These are phyloP conservation scores for Pardalotus punctatus DNA, from an alignment of 2,113 vertebrate genomes.

Conservation along the genomic window DNA sequence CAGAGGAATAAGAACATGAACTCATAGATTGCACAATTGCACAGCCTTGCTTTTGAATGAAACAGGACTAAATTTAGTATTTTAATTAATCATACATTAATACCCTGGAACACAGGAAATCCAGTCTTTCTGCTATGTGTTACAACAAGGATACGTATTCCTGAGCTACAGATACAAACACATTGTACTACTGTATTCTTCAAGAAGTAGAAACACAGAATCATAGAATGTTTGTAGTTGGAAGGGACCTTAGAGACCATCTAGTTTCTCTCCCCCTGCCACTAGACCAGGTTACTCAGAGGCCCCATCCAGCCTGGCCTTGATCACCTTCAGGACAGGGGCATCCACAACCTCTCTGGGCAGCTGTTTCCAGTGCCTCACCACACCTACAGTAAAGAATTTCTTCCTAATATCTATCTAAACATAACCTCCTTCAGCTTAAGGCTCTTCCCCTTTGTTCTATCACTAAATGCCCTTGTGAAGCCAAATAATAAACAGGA, in stretches of 20 bases:
- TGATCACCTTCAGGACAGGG: neutral
- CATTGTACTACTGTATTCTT: neutral
- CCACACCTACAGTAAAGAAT: neutral
- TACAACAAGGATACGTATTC: neutral
- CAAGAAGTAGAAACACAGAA: neutral
- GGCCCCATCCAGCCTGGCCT: neutral
- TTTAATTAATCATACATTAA: neutral
- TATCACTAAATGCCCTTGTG: neutral
- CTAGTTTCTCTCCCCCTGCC: neutral
- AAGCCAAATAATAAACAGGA: neutral
- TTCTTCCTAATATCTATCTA: neutral
- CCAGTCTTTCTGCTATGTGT: neutral
- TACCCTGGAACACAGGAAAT: neutral
- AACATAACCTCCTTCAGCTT: neutral
- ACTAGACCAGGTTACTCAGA: neutral
- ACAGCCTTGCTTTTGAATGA: neutral
- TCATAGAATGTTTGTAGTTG: neutral
- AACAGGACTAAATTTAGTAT: neutral
- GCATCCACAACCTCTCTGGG: neutral
- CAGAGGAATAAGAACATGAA: neutral
- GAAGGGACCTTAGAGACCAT: neutral
- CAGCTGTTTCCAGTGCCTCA: neutral
- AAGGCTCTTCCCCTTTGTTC: neutral
- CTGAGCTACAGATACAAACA: neutral
- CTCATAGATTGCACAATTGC: fast-evolving